These are phyloP conservation scores for Erebia ligea DNA, from an alignment of 2,888 invertebrate species.

Conservation along the genomic window DNA sequence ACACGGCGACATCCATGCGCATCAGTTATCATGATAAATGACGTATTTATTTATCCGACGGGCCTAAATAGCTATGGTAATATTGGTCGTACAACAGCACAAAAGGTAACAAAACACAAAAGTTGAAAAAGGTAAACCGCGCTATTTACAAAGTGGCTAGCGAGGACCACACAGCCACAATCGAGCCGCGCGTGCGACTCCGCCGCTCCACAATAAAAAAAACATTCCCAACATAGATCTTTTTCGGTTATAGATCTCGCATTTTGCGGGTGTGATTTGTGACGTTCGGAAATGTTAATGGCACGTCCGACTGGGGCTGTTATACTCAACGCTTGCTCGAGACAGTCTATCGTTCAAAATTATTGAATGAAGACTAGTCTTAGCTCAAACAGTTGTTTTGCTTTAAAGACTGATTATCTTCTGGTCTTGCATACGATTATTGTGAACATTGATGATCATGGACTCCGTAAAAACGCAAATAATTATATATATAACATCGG, in stretches of 20 bases:
- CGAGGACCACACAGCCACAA: constrained; percentile 83
- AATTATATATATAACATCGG: constrained; percentile 52
- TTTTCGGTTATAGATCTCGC: constrained; percentile 81
- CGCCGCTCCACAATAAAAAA: constrained; percentile 70
- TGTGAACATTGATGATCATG: constrained; percentile 8
- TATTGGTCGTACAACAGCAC: constrained; percentile 83
- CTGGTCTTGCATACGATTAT: constrained; percentile 1
- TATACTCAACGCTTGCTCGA: constrained; percentile 1
- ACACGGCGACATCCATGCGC: constrained; percentile 73
- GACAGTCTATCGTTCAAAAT: neutral
- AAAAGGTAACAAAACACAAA: constrained; percentile 84
- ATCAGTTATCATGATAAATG: constrained; percentile 83
- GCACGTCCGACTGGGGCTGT: constrained; percentile 58
- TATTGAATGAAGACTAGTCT: neutral
- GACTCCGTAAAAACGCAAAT: constrained; percentile 64
- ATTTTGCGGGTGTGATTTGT: constrained; percentile 83
- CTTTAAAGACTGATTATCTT: neutral
- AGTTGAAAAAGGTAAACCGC: constrained; percentile 84
- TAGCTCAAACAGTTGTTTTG: neutral
- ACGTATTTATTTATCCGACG: constrained; percentile 83
- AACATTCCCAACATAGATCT: constrained; percentile 78
- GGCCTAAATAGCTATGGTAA: constrained; percentile 83
- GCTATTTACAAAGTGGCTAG: constrained; percentile 84
- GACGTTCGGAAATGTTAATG: constrained; percentile 81
- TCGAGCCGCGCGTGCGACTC: constrained; percentile 82